Base-by-base conservation (phyloP, 2,888 invertebrate genomes). In the Drosophila mettleri region DNA sequence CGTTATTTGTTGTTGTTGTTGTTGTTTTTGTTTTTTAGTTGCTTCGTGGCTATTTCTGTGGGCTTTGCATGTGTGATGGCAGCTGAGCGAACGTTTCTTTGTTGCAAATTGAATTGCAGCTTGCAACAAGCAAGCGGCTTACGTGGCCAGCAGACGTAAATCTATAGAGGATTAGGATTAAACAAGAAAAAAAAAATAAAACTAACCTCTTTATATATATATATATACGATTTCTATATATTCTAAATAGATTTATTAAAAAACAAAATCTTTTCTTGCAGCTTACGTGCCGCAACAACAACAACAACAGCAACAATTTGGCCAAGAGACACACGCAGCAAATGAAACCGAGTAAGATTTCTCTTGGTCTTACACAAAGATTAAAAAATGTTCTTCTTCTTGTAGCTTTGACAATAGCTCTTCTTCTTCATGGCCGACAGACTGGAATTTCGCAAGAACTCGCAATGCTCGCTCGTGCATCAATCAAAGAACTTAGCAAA, bases 21-120 rank as follows among this genome's bases (percentile, higher is more conserved):
- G 6, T 58, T 51, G 60, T 59, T 68, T 55, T 45, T 39, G 20
- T 33, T 46, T 46, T 57, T 45, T 55, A 48, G 29, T 58, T 51
- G 22, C 36, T 58, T 48, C 1, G 45, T 45, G 27, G 12, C 53
- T 33, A 14, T 62, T 39, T 52, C 61, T 59, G 65, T 66, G 52
- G 62, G 60, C 64, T 68, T 62, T 82, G 72, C 66, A 82, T 85
- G 60, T 68, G 59, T 68, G 69, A 74, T 75, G 79, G 79, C 82
- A 71, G 38, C 63, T 64, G 60, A 67, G 53, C 45, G 51, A 43
- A 34, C 54, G 52, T 53, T 55, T 62, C 84, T 83, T 83, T 83
- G 88, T 80, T 74, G 78, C 86, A 86, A 80, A 80, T 77, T 76
- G 83, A 87, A 79, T 81, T 71, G 80, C 54, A 62, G 46, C 51